Evolutionary conservation across 1,140 invertebrate genomes (phyloP).

Genomic region (Brachionus angularis): DNA sequence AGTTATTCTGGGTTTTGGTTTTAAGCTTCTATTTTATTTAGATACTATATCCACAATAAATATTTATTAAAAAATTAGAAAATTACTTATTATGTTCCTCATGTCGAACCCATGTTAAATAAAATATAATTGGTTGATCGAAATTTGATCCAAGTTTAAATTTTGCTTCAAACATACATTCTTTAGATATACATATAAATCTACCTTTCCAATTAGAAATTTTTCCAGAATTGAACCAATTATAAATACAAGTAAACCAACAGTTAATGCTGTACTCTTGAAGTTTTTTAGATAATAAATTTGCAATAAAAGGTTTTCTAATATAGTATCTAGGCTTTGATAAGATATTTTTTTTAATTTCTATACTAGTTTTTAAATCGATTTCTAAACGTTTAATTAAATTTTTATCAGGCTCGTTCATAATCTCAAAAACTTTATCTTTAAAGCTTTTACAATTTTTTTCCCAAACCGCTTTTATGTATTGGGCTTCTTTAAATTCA

Average conservation of each 20-base stretch:
- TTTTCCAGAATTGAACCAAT: background rate
- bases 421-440: background rate
- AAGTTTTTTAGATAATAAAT: background rate
- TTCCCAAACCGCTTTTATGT: background rate
- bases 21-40: too few species aligned
- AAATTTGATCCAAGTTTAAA: background rate
- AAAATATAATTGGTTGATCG: background rate
- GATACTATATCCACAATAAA: too few species aligned
- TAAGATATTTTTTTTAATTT: background rate
- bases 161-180: background rate
- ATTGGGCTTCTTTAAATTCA: background rate
- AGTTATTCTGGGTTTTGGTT: background rate
- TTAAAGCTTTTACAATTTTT: slow-evolving; percentile 12
- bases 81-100: background rate
- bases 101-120: background rate
- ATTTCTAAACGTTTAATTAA: background rate
- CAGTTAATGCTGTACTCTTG: background rate
- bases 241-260: background rate
- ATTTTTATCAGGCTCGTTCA: background rate
- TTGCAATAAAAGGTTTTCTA: background rate
- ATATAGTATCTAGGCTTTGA: background rate
- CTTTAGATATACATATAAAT: background rate
- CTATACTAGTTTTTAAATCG: background rate
- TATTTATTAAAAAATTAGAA: too few species aligned
- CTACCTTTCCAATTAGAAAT: background rate